These are phyloP conservation scores for Copidosoma floridanum DNA, from an alignment of 1,140 invertebrate genomes.

Conservation along the genomic window DNA sequence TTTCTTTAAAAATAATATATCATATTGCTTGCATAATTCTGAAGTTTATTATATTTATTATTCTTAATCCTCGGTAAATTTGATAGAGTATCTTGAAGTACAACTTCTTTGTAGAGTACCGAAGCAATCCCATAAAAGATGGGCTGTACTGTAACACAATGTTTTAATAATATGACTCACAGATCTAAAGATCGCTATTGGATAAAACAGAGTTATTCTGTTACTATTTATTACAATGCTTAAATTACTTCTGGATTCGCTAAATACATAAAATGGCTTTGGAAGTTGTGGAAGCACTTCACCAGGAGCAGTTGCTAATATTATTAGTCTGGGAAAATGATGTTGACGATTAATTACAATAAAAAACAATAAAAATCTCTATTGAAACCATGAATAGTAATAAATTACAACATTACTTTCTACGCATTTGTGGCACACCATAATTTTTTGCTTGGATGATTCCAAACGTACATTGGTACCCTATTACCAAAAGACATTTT, in stretches of 20 bases:
- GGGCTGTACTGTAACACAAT: conserved; percentile 45
- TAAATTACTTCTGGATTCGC: conserved; percentile 67
- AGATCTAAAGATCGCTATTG: not conserved
- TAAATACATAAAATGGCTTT: conserved; percentile 79
- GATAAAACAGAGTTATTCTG: conserved; percentile 48
- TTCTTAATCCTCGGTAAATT: conserved; percentile 79
- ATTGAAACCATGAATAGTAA: not conserved
- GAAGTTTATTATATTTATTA: conserved; percentile 69
- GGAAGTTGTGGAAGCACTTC: conserved; percentile 77
- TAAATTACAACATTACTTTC: conserved; percentile 62
- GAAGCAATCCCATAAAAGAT: conserved; percentile 60
- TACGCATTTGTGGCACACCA: conserved; percentile 79
- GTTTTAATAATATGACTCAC: not conserved
- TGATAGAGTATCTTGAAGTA: conserved; percentile 77
- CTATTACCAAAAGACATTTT: conserved; percentile 76
- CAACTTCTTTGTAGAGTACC: conserved; percentile 73
- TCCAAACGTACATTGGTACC: conserved; percentile 86
- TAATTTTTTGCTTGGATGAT: conserved; percentile 85
- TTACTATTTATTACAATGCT: conserved; percentile 75
- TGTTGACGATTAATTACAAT: not conserved
- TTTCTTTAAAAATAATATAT: conserved; percentile 75
- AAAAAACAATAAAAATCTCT: conserved; percentile 6
- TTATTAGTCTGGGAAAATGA: conserved; percentile 65
- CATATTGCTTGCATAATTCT: conserved; percentile 71
- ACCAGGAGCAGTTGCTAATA: conserved; percentile 81